phyloP scores from a whole-genome alignment of 1,140 invertebrate genomes.

The Drosophila gunungcola region DNA sequence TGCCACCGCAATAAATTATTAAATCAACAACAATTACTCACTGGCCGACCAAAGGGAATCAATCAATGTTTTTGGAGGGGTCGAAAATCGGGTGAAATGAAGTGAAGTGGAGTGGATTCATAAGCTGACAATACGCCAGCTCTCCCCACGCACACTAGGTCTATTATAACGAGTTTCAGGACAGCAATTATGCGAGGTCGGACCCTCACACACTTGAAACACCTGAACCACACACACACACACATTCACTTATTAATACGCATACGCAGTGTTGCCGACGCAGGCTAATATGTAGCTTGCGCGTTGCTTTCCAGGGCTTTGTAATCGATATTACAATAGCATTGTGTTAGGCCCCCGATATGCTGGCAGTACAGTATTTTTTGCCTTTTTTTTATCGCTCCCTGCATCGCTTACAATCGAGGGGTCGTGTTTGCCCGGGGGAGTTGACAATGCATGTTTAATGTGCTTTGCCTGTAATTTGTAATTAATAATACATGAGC shows the following conservation, averaged over 20 bases:
- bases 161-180: slow-evolving; percentile 75
- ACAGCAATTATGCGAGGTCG: slow-evolving; percentile 69
- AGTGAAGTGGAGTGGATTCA: slow-evolving; percentile 25
- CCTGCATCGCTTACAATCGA: slow-evolving; percentile 52
- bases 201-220: slow-evolving; percentile 1
- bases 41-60: slow-evolving; percentile 60
- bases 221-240: background rate
- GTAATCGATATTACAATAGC: slow-evolving; percentile 81
- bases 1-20: slow-evolving; percentile 73
- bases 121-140: slow-evolving; percentile 44
- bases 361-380: slow-evolving; percentile 30
- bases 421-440: slow-evolving; percentile 44
- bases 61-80: slow-evolving; percentile 54
- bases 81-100: slow-evolving; percentile 27
- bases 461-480: slow-evolving; percentile 46
- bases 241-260: slow-evolving; percentile 49
- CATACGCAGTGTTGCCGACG: slow-evolving; percentile 43
- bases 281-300: slow-evolving; percentile 35
- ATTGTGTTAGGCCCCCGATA: slow-evolving; percentile 63
- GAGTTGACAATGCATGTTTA: slow-evolving; percentile 54
- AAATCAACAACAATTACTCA: slow-evolving; percentile 81
- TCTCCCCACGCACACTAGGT: slow-evolving; percentile 19
- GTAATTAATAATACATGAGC: slow-evolving; percentile 50
- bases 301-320: slow-evolving; percentile 60
- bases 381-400: slow-evolving; percentile 51